Evolutionary conservation across 1,140 invertebrate genomes (phyloP).

Genomic region (Drosophila tsacasi): DNA sequence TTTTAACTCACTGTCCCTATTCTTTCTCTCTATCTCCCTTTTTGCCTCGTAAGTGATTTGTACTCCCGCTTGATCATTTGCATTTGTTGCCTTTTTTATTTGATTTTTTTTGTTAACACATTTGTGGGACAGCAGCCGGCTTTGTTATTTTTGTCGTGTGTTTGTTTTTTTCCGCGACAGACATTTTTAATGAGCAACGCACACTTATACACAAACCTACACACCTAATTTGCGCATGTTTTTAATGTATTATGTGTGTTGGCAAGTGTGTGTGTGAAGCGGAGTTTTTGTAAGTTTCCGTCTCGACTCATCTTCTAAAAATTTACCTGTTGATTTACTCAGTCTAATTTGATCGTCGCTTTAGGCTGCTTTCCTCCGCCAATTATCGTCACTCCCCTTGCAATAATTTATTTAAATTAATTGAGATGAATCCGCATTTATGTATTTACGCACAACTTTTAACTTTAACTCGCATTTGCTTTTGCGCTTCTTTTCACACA

Average conservation of each 20-base stretch:
- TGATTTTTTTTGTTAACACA: slow-evolving; percentile 6
- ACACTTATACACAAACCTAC: slow-evolving; percentile 10
- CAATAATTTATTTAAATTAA: slow-evolving; percentile 20
- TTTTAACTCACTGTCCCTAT: not conserved
- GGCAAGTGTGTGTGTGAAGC: slow-evolving; percentile 3
- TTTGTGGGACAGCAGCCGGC: slow-evolving; percentile 32
- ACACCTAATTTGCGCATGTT: slow-evolving; percentile 45
- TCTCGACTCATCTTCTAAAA: slow-evolving; percentile 37
- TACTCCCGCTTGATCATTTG: slow-evolving; percentile 25
- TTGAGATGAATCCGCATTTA: slow-evolving; percentile 15
- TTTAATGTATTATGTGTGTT: slow-evolving; percentile 17
- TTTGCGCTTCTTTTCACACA: slow-evolving; percentile 19
- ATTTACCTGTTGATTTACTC: slow-evolving; percentile 54
- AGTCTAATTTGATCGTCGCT: not conserved
- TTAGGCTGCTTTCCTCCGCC: not conserved
- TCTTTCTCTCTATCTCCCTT: slow-evolving; percentile 11
- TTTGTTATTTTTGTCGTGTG: slow-evolving; percentile 28
- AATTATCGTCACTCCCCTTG: not conserved
- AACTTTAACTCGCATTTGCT: slow-evolving; percentile 39
- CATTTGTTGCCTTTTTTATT: slow-evolving; percentile 15
- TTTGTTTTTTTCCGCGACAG: slow-evolving; percentile 57
- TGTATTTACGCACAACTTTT: slow-evolving; percentile 39
- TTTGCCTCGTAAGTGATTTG: not conserved
- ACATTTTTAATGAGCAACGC: slow-evolving; percentile 73
- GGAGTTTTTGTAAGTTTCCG: slow-evolving; percentile 35